These are phyloP conservation scores for Fragum sueziense DNA, from an alignment of 2,888 invertebrate genomes.

Conservation along the genomic window DNA sequence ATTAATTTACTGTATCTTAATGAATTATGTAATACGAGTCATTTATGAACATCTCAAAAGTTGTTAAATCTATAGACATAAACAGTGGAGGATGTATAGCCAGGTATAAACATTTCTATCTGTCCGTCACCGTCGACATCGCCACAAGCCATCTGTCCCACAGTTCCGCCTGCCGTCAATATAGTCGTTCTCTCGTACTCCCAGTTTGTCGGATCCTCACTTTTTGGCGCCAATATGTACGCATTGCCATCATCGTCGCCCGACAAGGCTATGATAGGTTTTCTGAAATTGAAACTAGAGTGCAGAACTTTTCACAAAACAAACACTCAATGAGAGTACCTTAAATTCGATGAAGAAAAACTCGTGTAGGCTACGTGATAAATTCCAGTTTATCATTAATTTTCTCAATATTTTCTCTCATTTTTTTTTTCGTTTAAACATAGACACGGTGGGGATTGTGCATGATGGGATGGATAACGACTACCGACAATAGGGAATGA, in stretches of 20 bases:
- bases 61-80: constrained; percentile 61
- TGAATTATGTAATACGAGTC: too few relatives aligned
- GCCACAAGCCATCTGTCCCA: constrained; percentile 65
- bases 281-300: constrained; percentile 15
- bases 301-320: too few relatives aligned
- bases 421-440: too few relatives aligned
- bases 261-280: constrained; percentile 67
- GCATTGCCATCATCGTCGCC: constrained; percentile 75
- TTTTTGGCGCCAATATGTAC: constrained; percentile 64
- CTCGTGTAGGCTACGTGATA: too few relatives aligned
- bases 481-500: too few relatives aligned
- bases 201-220: constrained; percentile 61
- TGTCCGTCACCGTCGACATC: constrained; percentile 72
- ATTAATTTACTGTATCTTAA: too few relatives aligned
- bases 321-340: too few relatives aligned
- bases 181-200: constrained; percentile 59
- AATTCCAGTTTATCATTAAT: too few relatives aligned
- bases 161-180: constrained; percentile 61
- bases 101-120: constrained; percentile 70
- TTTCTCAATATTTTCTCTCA: too few relatives aligned
- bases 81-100: constrained; percentile 62
- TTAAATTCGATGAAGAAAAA: too few relatives aligned
- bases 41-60: background rate
- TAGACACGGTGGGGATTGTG: too few relatives aligned
- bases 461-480: too few relatives aligned